Conservation (phyloP, 2,113 vertebrate genomes). For the Carassius auratus region DNA sequence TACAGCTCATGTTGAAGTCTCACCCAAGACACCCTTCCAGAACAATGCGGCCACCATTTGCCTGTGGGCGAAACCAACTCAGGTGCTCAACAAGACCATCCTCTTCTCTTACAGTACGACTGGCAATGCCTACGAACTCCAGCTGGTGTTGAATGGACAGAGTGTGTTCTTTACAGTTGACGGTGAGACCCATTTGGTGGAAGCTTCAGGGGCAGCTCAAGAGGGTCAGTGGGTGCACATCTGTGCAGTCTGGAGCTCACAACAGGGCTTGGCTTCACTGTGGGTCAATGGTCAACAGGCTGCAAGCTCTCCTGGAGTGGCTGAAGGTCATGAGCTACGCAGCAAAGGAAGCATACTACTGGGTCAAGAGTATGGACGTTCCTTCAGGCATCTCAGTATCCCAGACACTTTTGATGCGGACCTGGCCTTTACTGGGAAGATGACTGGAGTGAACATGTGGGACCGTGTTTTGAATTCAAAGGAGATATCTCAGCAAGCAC, state of each 20-base stretch:
- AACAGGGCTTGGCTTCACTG: conserved; percentile 75
- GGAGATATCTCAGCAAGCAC: conserved; percentile 75
- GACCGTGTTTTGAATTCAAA: conserved; percentile 78
- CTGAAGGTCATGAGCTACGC: conserved; percentile 75
- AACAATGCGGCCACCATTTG: conserved; percentile 84
- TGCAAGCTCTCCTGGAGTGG: conserved; percentile 67
- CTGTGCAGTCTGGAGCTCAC: conserved; percentile 85
- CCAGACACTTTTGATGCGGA: conserved; percentile 80
- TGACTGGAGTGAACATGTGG: conserved; percentile 95
- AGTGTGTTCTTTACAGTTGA: conserved; percentile 78
- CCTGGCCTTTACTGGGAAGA: conserved; percentile 86
- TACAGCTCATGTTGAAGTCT: conserved; percentile 84
- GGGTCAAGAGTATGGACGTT: conserved; percentile 80
- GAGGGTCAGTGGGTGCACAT: conserved; percentile 84
- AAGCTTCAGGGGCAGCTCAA: conserved; percentile 58
- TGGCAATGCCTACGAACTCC: conserved; percentile 86
- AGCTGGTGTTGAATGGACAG: conserved; percentile 81
- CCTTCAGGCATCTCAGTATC: conserved; percentile 71
- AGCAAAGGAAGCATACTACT: conserved; percentile 84
- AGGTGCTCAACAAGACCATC: conserved; percentile 84
- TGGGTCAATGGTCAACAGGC: conserved; percentile 80
- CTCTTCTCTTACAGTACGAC: conserved; percentile 90
- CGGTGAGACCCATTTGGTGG: conserved; percentile 76
- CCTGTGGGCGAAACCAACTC: conserved; percentile 87
- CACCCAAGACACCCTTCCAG: conserved; percentile 73